Evolutionary conservation across 1,140 invertebrate genomes (phyloP).

Genomic region (Drosophila arawakana): DNA sequence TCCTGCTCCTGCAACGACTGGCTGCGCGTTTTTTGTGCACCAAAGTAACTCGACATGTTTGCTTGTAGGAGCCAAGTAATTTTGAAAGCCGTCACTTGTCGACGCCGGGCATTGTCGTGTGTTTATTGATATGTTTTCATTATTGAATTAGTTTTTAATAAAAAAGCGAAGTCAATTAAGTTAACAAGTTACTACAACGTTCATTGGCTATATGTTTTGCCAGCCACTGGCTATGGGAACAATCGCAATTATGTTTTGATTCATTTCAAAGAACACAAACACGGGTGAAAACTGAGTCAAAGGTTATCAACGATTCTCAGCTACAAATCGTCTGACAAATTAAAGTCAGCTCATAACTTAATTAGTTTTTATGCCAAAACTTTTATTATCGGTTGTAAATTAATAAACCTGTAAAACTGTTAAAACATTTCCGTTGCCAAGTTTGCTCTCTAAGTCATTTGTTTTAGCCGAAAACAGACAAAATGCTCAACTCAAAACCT

Average conservation of each 20-base stretch:
- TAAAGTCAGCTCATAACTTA: constrained; percentile 9
- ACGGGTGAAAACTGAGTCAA: constrained; percentile 12
- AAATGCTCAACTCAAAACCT: constrained; percentile 19
- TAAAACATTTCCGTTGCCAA: constrained; percentile 60
- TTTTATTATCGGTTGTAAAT: constrained; percentile 59
- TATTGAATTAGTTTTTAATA: constrained; percentile 73
- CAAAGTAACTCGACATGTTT: constrained; percentile 34
- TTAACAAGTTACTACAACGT: constrained; percentile 41
- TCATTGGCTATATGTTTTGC: constrained; percentile 14
- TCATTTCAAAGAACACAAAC: background rate
- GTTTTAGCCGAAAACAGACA: constrained; percentile 26
- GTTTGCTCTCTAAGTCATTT: constrained; percentile 65
- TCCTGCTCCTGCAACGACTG: constrained; percentile 64
- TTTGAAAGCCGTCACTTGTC: constrained; percentile 74
- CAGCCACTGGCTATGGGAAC: constrained; percentile 35
- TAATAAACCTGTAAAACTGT: constrained; percentile 74
- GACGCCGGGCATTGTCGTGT: constrained; percentile 46
- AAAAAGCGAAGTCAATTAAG: constrained; percentile 54
- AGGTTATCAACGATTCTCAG: background rate
- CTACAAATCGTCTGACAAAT: constrained; percentile 13
- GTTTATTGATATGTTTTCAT: constrained; percentile 82
- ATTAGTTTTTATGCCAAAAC: constrained; percentile 28
- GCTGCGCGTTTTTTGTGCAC: constrained; percentile 53
- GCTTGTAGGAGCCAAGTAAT: constrained; percentile 52
- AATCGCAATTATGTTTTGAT: constrained; percentile 37